Conservation (phyloP, 2,797 vertebrate genomes). For the Leptodactylus fallax region DNA sequence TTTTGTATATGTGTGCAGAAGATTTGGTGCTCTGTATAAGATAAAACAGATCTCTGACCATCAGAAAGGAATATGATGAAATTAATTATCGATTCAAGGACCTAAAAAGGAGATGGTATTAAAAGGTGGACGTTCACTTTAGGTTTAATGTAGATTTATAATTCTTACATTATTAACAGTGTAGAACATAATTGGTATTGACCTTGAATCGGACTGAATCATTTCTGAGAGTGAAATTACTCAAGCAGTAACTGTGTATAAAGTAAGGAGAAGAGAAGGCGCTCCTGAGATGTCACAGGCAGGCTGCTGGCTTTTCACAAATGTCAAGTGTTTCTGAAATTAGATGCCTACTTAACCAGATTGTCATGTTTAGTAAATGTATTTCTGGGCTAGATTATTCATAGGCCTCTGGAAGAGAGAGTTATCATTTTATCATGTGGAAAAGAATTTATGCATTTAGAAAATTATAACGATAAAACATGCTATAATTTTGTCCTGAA, state of each 20-base stretch:
- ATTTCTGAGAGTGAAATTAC: constrained; percentile 11
- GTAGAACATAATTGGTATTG: constrained; percentile 2
- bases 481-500: neutral
- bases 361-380: constrained; percentile 26
- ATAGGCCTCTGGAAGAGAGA: neutral
- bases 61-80: no score
- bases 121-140: neutral
- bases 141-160: neutral
- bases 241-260: neutral
- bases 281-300: constrained; percentile 29
- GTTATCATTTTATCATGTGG: neutral
- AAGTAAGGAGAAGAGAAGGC: neutral
- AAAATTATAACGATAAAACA: neutral
- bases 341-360: neutral
- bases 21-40: no score
- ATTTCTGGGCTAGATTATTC: constrained; percentile 7
- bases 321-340: constrained; percentile 36
- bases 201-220: neutral
- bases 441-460: neutral
- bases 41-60: no score
- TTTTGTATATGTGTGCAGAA: no score
- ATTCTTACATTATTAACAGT: neutral
- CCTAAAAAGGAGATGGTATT: neutral
- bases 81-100: no score
- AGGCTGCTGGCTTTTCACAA: constrained; percentile 3